phyloP scores from a whole-genome alignment of 2,797 vertebrate species.

The Holocentrus rufus region DNA sequence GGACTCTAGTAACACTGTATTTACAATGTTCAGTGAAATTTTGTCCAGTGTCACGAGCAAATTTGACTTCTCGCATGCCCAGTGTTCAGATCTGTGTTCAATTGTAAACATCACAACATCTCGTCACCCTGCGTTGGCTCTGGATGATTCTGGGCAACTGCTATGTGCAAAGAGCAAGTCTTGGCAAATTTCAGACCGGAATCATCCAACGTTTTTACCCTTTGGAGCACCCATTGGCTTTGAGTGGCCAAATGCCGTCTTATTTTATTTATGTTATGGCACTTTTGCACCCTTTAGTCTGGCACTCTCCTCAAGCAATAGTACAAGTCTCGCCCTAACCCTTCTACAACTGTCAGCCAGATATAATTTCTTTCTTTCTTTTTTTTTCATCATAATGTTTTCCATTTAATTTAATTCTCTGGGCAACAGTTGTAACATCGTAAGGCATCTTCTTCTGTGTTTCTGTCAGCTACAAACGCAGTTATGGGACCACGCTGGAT shows the following conservation, averaged over 20 bases:
- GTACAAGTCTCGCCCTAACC: constrained; percentile 31
- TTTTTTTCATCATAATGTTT: constrained; percentile 36
- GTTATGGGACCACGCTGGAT: constrained; percentile 61
- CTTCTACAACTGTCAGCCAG: constrained; percentile 46
- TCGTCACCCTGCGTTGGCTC: constrained; percentile 41
- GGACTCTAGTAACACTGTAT: background rate
- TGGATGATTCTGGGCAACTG: constrained; percentile 51
- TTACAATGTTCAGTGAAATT: constrained; percentile 49
- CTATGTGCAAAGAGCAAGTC: constrained; percentile 66
- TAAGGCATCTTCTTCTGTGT: constrained; percentile 67
- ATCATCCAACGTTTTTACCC: constrained; percentile 65
- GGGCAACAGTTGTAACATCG: constrained; percentile 68
- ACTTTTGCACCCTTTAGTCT: constrained; percentile 49
- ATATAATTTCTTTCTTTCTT: constrained; percentile 47
- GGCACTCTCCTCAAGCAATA: constrained; percentile 51
- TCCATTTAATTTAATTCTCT: constrained; percentile 63
- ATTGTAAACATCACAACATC: constrained; percentile 56
- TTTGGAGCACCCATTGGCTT: constrained; percentile 62
- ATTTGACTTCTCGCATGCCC: constrained; percentile 66
- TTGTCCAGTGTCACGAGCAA: constrained; percentile 57
- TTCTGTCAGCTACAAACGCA: constrained; percentile 70
- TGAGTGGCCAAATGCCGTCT: constrained; percentile 64
- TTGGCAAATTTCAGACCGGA: constrained; percentile 52
- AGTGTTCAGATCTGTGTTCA: constrained; percentile 49
- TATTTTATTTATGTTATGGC: constrained; percentile 66